Conservation (phyloP, 2,888 invertebrate genomes). For the Gasteruption jaculator region DNA sequence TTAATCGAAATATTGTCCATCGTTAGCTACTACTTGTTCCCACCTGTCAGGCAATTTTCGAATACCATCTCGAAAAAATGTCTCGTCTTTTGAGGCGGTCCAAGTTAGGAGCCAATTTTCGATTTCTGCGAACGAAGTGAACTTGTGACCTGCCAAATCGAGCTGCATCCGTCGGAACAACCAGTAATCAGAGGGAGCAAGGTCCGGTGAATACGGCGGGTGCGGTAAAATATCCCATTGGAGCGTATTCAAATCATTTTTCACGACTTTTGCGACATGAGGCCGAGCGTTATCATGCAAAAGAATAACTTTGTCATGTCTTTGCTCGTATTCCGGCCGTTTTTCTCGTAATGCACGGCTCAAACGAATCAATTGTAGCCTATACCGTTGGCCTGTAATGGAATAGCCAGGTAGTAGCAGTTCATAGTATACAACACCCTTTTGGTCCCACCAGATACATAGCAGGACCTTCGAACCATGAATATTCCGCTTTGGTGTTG, state of each 20-base stretch:
- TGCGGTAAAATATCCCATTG: conserved; percentile 25
- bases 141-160: conserved; percentile 21
- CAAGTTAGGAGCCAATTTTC: conserved; percentile 16
- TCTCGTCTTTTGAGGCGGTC: conserved; percentile 18
- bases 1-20: conserved; percentile 26
- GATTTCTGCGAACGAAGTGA: conserved; percentile 18
- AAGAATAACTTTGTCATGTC: conserved; percentile 28
- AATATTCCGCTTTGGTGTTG: conserved; percentile 25
- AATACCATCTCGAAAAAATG: conserved; percentile 16
- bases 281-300: conserved; percentile 26
- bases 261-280: conserved; percentile 21
- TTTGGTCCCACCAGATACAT: conserved; percentile 24
- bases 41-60: conserved; percentile 23
- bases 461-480: conserved; percentile 25
- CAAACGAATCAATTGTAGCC: conserved; percentile 21
- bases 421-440: conserved; percentile 22
- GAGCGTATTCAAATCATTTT: conserved; percentile 23
- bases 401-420: conserved; percentile 21
- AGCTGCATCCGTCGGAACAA: conserved; percentile 23
- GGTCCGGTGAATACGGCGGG: conserved; percentile 17
- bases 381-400: conserved; percentile 20
- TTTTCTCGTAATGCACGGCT: conserved; percentile 21
- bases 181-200: conserved; percentile 22
- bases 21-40: conserved; percentile 18
- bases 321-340: conserved; percentile 16